Evolutionary conservation across 2,888 invertebrate genomes (phyloP).

Genomic region (Cryptocheilus praepositus): DNA sequence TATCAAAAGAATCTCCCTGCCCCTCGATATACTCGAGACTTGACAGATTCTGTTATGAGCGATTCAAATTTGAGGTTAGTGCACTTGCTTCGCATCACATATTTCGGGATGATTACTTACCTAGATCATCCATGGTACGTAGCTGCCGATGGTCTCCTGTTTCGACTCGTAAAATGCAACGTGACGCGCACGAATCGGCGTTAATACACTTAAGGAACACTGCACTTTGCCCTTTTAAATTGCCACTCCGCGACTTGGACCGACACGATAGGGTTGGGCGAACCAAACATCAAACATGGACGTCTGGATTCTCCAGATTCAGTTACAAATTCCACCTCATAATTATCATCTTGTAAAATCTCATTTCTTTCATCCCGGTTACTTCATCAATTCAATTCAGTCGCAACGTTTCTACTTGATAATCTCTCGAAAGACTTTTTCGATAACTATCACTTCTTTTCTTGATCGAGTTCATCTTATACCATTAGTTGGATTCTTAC

Average conservation of each 20-base stretch:
- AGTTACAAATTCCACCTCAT: neutral
- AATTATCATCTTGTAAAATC: neutral
- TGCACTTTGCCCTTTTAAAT: conserved; percentile 19
- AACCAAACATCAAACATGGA: conserved; percentile 56
- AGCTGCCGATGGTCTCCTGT: neutral
- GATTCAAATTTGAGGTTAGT: conserved; percentile 50
- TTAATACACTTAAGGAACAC: conserved; percentile 6
- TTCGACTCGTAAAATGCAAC: conserved; percentile 8
- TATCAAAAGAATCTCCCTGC: too few relatives aligned
- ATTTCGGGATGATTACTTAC: conserved; percentile 59
- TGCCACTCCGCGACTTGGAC: conserved; percentile 9
- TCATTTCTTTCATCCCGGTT: neutral
- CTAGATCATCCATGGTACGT: conserved; percentile 69
- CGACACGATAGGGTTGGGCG: neutral
- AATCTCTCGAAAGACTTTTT: too few relatives aligned
- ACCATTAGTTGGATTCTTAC: too few relatives aligned
- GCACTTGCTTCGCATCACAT: conserved; percentile 12
- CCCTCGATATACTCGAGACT: too few relatives aligned
- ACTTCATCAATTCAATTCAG: too few relatives aligned
- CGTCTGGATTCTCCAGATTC: conserved; percentile 33
- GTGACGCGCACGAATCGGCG: neutral
- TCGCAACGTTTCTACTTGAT: too few relatives aligned
- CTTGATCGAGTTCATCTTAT: too few relatives aligned
- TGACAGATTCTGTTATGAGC: neutral
- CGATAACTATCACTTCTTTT: too few relatives aligned